Percentiles rank a stretch among this genome's conserved stretches.
phyloP scores from a whole-genome alignment of 1,140 invertebrate species.

The Drosophila pallidifrons region DNA sequence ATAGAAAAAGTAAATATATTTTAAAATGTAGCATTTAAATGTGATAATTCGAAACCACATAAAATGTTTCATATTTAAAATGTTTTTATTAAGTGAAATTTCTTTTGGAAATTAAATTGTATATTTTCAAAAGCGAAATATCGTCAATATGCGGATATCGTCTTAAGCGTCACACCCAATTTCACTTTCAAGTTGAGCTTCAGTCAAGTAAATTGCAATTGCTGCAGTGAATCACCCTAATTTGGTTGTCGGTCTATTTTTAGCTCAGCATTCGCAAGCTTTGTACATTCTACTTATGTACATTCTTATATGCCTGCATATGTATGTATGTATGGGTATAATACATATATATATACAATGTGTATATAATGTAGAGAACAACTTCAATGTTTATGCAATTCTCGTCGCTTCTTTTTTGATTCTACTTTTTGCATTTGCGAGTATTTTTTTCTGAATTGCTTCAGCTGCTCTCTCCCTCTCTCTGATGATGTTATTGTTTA shows the following conservation, averaged over 20 bases:
- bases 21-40: too few species aligned
- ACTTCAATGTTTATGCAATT: conserved; percentile 75
- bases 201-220: conserved; percentile 1
- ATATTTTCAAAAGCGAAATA: too few species aligned
- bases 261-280: conserved; percentile 24
- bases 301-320: conserved; percentile 20
- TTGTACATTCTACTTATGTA: conserved; percentile 3
- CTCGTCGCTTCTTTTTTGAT: conserved; percentile 46
- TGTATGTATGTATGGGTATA: not conserved
- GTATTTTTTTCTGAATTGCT: conserved; percentile 49
- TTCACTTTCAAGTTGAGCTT: not conserved
- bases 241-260: conserved; percentile 37
- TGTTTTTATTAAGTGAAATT: not conserved
- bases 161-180: not conserved
- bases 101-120: not conserved
- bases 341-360: not conserved
- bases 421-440: conserved; percentile 46
- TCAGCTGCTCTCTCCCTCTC: conserved; percentile 32
- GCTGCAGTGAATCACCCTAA: conserved; percentile 34
- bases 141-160: too few species aligned
- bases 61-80: too few species aligned
- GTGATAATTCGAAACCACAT: too few species aligned
- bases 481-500: conserved; percentile 64
- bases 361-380: conserved; percentile 21
- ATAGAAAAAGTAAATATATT: too few species aligned